These are phyloP conservation scores for Erythrolamprus reginae DNA, from an alignment of 2,113 vertebrate genomes.

Conservation along the genomic window DNA sequence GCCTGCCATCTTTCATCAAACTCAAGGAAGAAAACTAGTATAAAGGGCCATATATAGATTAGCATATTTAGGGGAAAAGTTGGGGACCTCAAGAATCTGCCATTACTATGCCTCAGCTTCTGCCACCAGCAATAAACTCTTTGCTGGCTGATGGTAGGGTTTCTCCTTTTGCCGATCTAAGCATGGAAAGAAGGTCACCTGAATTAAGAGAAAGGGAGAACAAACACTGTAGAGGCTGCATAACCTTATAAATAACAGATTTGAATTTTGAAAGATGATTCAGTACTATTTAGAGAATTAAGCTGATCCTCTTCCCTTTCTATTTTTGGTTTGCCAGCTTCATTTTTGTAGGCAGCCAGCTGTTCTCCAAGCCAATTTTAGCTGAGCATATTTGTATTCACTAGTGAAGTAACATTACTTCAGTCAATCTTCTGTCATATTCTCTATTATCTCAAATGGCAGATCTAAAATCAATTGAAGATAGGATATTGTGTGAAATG, in stretches of 20 bases:
- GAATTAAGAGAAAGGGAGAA: neutral
- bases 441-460: neutral
- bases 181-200: neutral
- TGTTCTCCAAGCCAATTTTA: neutral
- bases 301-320: neutral
- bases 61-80: neutral
- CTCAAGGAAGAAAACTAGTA: neutral
- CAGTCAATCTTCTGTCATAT: neutral
- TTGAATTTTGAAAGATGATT: neutral
- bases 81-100: neutral
- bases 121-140: neutral
- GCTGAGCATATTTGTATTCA: neutral
- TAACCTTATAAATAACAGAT: neutral
- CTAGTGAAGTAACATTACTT: neutral
- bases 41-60: neutral
- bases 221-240: neutral
- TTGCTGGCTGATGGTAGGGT: neutral
- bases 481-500: slow-evolving; percentile 16
- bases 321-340: neutral
- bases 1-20: neutral
- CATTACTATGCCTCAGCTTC: neutral
- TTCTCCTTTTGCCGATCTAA: neutral
- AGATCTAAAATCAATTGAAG: neutral
- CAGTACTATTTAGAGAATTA: neutral
- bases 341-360: neutral